Percentiles rank a stretch among this genome's conserved stretches.
phyloP scores from a whole-genome alignment of 2,113 vertebrate species.

The Mixornis gularis region DNA sequence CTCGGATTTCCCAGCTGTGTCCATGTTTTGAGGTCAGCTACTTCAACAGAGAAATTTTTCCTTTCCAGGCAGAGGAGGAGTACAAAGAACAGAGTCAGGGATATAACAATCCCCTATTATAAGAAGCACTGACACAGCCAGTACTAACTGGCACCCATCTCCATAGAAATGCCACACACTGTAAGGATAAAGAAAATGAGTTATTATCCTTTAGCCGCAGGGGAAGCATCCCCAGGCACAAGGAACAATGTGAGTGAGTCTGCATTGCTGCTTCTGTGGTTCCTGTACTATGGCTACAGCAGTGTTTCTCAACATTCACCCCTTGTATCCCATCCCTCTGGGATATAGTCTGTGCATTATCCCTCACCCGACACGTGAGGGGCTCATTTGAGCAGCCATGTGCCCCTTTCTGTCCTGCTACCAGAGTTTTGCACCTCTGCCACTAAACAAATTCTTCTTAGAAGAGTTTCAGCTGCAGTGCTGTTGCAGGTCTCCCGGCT shows the following conservation, averaged over 20 bases:
- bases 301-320: not conserved
- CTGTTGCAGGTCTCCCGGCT: not conserved
- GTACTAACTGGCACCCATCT: slow-evolving; percentile 41
- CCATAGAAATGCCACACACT: slow-evolving; percentile 45
- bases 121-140: not conserved
- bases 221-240: slow-evolving; percentile 16
- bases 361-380: not conserved
- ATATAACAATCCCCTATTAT: slow-evolving; percentile 42
- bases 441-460: not conserved
- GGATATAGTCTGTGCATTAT: not conserved
- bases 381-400: not conserved
- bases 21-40: slow-evolving; percentile 23
- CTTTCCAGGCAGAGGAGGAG: slow-evolving; percentile 5
- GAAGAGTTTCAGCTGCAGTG: not conserved
- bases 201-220: slow-evolving; percentile 29
- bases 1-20: not conserved
- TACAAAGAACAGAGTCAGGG: slow-evolving; percentile 31
- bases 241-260: not conserved
- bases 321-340: not conserved
- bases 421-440: not conserved
- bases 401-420: not conserved
- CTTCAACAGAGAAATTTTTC: slow-evolving; percentile 10
- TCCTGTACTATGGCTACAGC: slow-evolving; percentile 42
- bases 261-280: slow-evolving; percentile 18
- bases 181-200: slow-evolving; percentile 44